Evolutionary conservation across 2,113 vertebrate species (phyloP).

Genomic region (Nannospalax galili): DNA sequence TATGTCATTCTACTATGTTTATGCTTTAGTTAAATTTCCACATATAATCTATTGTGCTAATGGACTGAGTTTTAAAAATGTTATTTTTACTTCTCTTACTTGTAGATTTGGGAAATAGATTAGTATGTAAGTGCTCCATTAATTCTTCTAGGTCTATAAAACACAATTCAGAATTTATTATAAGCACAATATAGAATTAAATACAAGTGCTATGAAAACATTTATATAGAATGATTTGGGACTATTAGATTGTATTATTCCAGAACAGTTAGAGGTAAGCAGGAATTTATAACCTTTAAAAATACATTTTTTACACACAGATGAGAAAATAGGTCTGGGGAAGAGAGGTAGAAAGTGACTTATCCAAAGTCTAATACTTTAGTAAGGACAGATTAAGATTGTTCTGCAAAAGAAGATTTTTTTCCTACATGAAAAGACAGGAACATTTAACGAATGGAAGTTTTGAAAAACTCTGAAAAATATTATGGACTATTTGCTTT

Average conservation of each 20-base stretch:
- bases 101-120: not conserved
- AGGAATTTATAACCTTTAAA: not conserved
- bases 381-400: not conserved
- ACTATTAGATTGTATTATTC: not conserved
- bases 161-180: conserved; percentile 32
- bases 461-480: conserved; percentile 29
- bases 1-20: not conserved
- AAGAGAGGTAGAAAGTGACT: not conserved
- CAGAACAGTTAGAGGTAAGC: not conserved
- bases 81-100: not conserved
- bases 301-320: not conserved
- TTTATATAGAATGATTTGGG: conserved; percentile 5
- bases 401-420: conserved; percentile 19
- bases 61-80: not conserved
- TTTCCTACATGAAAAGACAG: conserved; percentile 28
- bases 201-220: conserved; percentile 48
- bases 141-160: conserved; percentile 24
- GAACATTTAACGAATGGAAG: not conserved
- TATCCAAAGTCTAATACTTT: not conserved
- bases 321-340: not conserved
- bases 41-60: not conserved
- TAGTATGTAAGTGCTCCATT: conserved; percentile 36
- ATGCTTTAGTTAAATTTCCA: conserved; percentile 7
- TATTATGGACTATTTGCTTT: conserved; percentile 46
- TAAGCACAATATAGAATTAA: not conserved